Base-by-base conservation (phyloP, 1,140 invertebrate genomes). In the Brachystomella parvula region DNA sequence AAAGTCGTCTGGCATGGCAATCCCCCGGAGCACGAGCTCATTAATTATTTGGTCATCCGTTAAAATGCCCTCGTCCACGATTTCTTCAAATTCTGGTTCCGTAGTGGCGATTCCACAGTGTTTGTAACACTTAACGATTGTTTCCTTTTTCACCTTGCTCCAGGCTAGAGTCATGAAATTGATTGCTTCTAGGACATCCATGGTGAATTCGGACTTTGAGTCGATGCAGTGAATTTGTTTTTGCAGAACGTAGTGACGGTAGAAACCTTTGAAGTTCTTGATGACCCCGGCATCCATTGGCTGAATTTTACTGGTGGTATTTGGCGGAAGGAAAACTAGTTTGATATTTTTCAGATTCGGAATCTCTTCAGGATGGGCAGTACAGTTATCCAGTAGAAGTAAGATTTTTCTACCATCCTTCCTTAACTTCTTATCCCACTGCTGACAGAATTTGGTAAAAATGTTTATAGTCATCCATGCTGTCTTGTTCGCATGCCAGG, bases 261-360 rank as follows among this genome's bases (percentile, higher is more conserved):
- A 60, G 17, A 58, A 26, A 3, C 24, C 2, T 28, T 77, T 77
- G n/a, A 76, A 73, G 32, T 71, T 73, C n/a, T 65, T 71, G 64
- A 81, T 82, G 44, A 78, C 76, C n/a, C 76, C 77, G 72, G 78
- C 77, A 73, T 81, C 77, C 75, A 81, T 77, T 19, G 78, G 77
- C 68, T 82, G 79, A 19, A 81, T 64, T 47, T 77, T 71, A 28
- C 75, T 70, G 32, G 78, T 80, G 17, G 76, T 76, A 68, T 82
- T 81, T 31, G 77, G 69, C 33, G 79, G 78, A 26, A 81, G 71
- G 72, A 78, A 80, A 26, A 75, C 71, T 1, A 77, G 62, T 72
- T 74, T 77, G 2, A 81, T 73, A 69, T 77, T 75, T 67, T 71
- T 71, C 39, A 44, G 39, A n/a, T 76, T 68, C 44, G 74, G 65